Conservation (phyloP, 64 coral and sea anemone species). For the Trachythela sp. region DNA sequence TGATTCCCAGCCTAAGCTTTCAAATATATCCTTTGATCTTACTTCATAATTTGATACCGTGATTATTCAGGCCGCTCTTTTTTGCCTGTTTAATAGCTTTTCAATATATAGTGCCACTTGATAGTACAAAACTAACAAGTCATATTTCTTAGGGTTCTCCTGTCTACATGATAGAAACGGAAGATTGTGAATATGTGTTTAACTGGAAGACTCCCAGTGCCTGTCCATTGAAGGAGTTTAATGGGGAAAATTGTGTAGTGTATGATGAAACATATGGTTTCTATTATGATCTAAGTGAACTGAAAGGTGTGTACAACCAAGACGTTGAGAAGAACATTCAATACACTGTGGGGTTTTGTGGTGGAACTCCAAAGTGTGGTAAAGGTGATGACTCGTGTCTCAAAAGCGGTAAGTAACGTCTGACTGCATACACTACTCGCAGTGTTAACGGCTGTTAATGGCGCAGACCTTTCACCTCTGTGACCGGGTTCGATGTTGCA, state of each 20-base stretch:
- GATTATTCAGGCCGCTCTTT: too few relatives aligned
- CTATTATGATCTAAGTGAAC: constrained; percentile 27
- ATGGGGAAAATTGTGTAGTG: constrained; percentile 34
- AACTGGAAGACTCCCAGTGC: constrained; percentile 67
- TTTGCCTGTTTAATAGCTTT: too few relatives aligned
- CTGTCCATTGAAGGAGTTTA: constrained; percentile 36
- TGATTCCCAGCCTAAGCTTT: too few relatives aligned
- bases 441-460: too few relatives aligned
- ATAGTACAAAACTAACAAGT: background rate
- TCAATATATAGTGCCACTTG: too few relatives aligned
- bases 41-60: too few relatives aligned
- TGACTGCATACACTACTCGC: too few relatives aligned
- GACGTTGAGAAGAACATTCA: background rate
- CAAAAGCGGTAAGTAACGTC: background rate
- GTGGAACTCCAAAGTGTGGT: background rate
- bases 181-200: constrained; percentile 64
- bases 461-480: too few relatives aligned
- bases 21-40: too few relatives aligned
- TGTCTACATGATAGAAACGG: constrained; percentile 40
- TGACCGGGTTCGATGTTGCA: too few relatives aligned
- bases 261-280: constrained; percentile 47
- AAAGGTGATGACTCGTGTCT: background rate
- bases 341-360: background rate
- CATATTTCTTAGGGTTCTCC: constrained; percentile 40
- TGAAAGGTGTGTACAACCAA: background rate